These are phyloP conservation scores for Myiotriccus ornatus DNA, from an alignment of 2,797 vertebrate species.

Conservation along the genomic window DNA sequence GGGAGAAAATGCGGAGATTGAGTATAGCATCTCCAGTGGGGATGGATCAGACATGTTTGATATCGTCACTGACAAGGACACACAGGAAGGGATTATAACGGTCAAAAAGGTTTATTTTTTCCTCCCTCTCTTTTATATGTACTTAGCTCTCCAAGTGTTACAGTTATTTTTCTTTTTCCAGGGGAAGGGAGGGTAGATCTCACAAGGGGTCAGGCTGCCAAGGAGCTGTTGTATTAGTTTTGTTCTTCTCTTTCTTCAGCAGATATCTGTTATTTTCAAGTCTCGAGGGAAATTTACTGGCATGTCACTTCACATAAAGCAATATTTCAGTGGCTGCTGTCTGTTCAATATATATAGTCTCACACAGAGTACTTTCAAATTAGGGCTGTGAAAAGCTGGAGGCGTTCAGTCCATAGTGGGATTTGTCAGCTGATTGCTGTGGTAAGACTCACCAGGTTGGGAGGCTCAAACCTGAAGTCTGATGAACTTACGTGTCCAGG, in stretches of 20 bases:
- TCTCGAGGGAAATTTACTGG: conserved; percentile 16
- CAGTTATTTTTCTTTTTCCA: conserved; percentile 31
- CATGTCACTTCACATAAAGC: conserved; percentile 49
- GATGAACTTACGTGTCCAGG: not conserved
- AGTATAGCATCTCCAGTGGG: conserved; percentile 87
- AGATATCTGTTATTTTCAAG: conserved; percentile 33
- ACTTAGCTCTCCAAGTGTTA: conserved; percentile 35
- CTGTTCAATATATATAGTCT: conserved; percentile 10
- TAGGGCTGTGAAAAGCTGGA: conserved; percentile 1
- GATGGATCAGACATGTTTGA: conserved; percentile 88
- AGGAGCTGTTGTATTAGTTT: conserved; percentile 29
- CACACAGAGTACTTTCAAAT: conserved; percentile 13
- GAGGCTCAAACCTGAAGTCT: not conserved
- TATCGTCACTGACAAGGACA: conserved; percentile 89
- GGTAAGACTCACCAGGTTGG: not conserved
- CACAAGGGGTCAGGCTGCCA: conserved; percentile 30
- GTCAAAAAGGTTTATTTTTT: conserved; percentile 88
- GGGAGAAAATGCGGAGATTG: conserved; percentile 89
- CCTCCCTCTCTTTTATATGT: conserved; percentile 49
- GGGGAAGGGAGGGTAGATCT: not conserved
- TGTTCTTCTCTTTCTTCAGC: conserved; percentile 20
- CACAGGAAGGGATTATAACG: conserved; percentile 92
- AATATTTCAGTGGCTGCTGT: conserved; percentile 32
- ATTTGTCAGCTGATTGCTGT: not conserved
- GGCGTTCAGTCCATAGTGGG: not conserved